Conservation (phyloP, 2,113 vertebrate species). For the Xiphias gladius region DNA sequence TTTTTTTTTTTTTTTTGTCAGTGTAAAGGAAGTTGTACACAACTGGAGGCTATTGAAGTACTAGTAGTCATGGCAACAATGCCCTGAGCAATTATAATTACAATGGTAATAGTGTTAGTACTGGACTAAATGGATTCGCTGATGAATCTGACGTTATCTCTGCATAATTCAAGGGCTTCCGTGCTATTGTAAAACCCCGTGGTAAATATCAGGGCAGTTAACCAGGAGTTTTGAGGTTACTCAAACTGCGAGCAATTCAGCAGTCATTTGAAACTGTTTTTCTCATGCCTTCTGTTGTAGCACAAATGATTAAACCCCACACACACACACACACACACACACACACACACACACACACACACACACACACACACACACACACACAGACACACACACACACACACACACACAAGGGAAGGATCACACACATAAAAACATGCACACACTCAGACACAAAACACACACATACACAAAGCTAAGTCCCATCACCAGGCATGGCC, state of each 20-base stretch:
- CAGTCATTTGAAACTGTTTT: constrained; percentile 62
- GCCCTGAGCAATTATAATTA: constrained; percentile 61
- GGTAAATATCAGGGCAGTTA: constrained; percentile 58
- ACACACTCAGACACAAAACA: constrained; percentile 32
- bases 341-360: constrained; percentile 32
- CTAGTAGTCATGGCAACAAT: constrained; percentile 75
- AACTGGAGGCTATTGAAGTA: constrained; percentile 61
- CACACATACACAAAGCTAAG: constrained; percentile 58
- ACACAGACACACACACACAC: constrained; percentile 34
- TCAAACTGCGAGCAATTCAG: constrained; percentile 45
- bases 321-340: constrained; percentile 29
- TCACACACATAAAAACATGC: constrained; percentile 36
- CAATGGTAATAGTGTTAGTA: constrained; percentile 51
- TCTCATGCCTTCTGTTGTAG: constrained; percentile 59
- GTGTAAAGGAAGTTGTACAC: constrained; percentile 64
- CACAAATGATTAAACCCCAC: constrained; percentile 57
- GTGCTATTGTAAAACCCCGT: constrained; percentile 38
- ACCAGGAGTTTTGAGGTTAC: constrained; percentile 56
- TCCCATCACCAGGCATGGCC: constrained; percentile 68
- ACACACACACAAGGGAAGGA: constrained; percentile 7
- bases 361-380: constrained; percentile 24
- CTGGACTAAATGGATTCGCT: constrained; percentile 64
- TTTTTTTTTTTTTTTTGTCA: constrained; percentile 16
- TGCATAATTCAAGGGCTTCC: constrained; percentile 67
- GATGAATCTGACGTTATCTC: constrained; percentile 70